Conservation (phyloP, 1,140 invertebrate species). For the Rhopalosiphum padi region DNA sequence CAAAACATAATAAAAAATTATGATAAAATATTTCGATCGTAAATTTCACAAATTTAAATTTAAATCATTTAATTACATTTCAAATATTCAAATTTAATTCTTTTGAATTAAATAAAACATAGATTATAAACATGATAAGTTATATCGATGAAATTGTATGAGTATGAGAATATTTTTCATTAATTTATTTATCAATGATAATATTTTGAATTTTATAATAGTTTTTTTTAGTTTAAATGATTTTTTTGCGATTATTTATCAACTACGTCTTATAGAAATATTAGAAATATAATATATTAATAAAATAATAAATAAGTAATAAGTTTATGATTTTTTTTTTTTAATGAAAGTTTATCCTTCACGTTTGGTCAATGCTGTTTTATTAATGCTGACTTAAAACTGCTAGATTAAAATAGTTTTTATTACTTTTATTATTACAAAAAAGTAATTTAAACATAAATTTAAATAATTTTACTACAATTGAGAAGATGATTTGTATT, state of each 20-base stretch:
- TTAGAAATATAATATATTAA: too few relatives aligned
- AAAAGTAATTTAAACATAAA: neutral
- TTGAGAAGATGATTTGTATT: neutral
- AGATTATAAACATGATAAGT: neutral
- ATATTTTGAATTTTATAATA: neutral
- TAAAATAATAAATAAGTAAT: too few relatives aligned
- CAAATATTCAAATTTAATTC: neutral
- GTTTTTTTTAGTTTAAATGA: neutral
- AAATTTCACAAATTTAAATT: neutral
- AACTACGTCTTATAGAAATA: too few relatives aligned
- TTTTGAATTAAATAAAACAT: neutral
- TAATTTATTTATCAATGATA: neutral
- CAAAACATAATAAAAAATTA: neutral
- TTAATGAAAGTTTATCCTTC: too few relatives aligned
- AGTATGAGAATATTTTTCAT: too few relatives aligned
- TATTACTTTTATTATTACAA: neutral
- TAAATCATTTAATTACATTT: neutral
- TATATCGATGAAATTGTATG: neutral
- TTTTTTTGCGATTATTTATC: neutral
- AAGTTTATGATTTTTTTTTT: too few relatives aligned
- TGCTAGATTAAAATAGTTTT: too few relatives aligned
- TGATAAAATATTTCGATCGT: neutral
- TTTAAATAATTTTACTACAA: too few relatives aligned
- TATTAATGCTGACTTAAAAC: too few relatives aligned
- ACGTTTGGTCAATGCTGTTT: too few relatives aligned